phyloP scores from a whole-genome alignment of 2,888 invertebrate genomes.

The Thyatira batis region DNA sequence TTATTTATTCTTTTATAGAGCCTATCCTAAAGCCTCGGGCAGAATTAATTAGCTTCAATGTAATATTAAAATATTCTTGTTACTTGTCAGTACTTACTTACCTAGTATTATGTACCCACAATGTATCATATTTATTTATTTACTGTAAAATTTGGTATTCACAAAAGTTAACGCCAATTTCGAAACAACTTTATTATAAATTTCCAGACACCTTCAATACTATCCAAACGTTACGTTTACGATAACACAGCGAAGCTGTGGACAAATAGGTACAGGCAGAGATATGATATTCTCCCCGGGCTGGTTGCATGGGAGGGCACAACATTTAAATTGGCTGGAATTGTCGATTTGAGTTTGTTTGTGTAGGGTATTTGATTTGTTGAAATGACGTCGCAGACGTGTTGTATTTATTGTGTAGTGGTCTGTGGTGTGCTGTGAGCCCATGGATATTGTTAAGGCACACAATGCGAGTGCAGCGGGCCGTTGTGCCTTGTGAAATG shows the following conservation, averaged over 20 bases:
- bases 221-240: constrained; percentile 14
- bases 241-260: constrained; percentile 20
- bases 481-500: constrained; percentile 82
- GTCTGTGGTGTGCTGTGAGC: constrained; percentile 60
- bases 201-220: background rate
- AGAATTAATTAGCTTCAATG: constrained; percentile 5
- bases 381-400: constrained; percentile 68
- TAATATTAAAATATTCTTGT: constrained; percentile 14
- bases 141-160: too few species aligned
- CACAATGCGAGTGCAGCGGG: constrained; percentile 79
- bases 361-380: constrained; percentile 72
- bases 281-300: constrained; percentile 38
- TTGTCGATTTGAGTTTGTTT: constrained; percentile 69
- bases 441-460: constrained; percentile 77
- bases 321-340: constrained; percentile 70
- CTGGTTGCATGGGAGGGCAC: constrained; percentile 46
- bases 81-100: too few species aligned
- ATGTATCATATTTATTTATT: too few species aligned
- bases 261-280: constrained; percentile 22
- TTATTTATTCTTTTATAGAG: constrained; percentile 12
- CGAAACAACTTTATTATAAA: background rate
- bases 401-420: constrained; percentile 71
- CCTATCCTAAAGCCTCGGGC: background rate
- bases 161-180: too few species aligned
- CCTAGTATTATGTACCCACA: background rate